These are phyloP conservation scores for Lethocerus indicus DNA, from an alignment of 1,140 invertebrate species.

Conservation along the genomic window DNA sequence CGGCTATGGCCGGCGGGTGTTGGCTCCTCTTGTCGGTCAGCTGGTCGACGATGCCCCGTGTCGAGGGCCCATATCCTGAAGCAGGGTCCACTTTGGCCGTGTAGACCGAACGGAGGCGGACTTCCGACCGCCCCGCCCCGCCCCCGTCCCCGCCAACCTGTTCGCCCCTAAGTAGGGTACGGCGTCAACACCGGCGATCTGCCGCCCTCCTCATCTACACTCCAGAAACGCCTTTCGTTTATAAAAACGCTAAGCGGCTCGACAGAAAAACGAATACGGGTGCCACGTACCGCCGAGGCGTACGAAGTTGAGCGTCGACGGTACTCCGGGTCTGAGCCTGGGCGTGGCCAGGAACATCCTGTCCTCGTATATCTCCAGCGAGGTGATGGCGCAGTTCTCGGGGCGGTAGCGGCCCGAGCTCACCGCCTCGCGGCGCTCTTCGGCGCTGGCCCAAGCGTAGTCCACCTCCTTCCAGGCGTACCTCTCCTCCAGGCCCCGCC, in stretches of 20 bases:
- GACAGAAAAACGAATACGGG: too few relatives aligned
- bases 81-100: slow-evolving; percentile 43
- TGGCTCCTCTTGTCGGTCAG: slow-evolving; percentile 34
- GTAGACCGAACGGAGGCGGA: slow-evolving; percentile 5
- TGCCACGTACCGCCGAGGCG: too few relatives aligned
- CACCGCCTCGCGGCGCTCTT: slow-evolving; percentile 36
- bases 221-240: too few relatives aligned
- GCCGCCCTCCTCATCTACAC: too few relatives aligned
- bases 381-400: slow-evolving; percentile 49
- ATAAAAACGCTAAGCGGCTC: too few relatives aligned
- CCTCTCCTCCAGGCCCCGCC: slow-evolving; percentile 28
- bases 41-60: slow-evolving; percentile 39
- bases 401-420: slow-evolving; percentile 38
- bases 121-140: too few relatives aligned
- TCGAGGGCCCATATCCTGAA: slow-evolving; percentile 58
- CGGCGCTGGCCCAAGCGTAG: slow-evolving; percentile 44
- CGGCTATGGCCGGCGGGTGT: slow-evolving; percentile 37
- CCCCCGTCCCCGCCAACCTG: too few relatives aligned
- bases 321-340: slow-evolving; percentile 49
- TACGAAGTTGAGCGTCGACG: slow-evolving; percentile 53
- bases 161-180: too few relatives aligned
- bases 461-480: slow-evolving; percentile 47
- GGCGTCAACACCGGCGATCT: too few relatives aligned
- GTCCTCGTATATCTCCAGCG: slow-evolving; percentile 49
- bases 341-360: slow-evolving; percentile 61